phyloP scores from a whole-genome alignment of 1,140 invertebrate species.

The Linepithema humile region DNA sequence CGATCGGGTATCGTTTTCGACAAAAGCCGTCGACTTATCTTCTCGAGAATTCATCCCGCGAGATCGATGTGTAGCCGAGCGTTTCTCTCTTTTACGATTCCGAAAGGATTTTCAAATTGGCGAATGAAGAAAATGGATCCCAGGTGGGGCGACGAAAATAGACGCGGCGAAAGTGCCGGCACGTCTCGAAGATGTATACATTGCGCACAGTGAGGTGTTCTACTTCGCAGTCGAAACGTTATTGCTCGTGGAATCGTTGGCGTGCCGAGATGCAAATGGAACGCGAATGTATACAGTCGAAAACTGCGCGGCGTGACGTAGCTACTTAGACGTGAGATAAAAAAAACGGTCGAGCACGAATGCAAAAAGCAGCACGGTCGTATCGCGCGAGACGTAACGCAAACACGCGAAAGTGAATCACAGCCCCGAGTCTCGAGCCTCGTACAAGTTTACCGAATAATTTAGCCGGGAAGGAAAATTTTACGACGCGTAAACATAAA shows the following conservation, averaged over 20 bases:
- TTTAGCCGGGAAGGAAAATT: constrained; percentile 46
- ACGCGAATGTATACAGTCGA: constrained; percentile 11
- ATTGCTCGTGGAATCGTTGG: constrained; percentile 43
- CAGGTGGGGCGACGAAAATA: constrained; percentile 35
- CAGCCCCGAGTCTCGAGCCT: constrained; percentile 15
- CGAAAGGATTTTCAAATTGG: constrained; percentile 47
- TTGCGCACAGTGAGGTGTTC: background rate
- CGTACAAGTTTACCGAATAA: constrained; percentile 64
- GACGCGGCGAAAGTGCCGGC: constrained; percentile 21
- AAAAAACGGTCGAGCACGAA: constrained; percentile 13
- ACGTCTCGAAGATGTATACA: constrained; percentile 26
- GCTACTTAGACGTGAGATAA: constrained; percentile 43
- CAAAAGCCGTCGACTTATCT: background rate
- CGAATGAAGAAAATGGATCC: constrained; percentile 54
- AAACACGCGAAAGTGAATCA: constrained; percentile 60
- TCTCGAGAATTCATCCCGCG: constrained; percentile 37
- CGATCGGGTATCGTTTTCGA: background rate
- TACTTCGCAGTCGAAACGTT: constrained; percentile 1
- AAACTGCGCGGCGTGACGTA: constrained; percentile 17
- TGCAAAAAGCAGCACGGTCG: background rate
- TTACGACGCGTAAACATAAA: constrained; percentile 68
- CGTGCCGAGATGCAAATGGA: constrained; percentile 49
- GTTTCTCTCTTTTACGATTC: constrained; percentile 30
- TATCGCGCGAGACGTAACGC: constrained; percentile 21
- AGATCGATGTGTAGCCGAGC: constrained; percentile 39